phyloP scores from a whole-genome alignment of 1,140 invertebrate genomes.

The Drosophila bifasciata region DNA sequence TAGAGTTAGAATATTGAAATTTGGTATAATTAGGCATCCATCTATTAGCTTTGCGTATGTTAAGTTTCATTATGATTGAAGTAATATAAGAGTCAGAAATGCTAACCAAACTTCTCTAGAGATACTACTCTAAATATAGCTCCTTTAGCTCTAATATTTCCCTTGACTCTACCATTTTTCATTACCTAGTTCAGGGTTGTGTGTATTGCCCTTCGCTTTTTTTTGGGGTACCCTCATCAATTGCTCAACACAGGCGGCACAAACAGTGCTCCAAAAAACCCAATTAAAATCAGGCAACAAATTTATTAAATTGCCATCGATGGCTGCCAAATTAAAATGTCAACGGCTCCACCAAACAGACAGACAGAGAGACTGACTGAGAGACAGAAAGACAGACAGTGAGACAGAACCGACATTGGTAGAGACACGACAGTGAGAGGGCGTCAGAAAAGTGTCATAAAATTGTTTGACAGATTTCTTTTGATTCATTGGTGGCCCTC shows the following conservation, averaged over 20 bases:
- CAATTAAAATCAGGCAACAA: constrained; percentile 66
- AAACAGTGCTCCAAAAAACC: constrained; percentile 32
- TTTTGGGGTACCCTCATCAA: constrained; percentile 31
- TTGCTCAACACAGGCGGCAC: constrained; percentile 65
- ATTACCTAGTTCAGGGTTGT: constrained; percentile 28
- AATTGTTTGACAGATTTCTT: constrained; percentile 77
- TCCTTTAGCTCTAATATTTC: background rate
- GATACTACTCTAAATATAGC: constrained; percentile 13
- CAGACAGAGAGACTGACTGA: background rate
- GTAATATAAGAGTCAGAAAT: background rate
- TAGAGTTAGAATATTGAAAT: too few relatives aligned
- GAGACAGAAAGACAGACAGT: background rate
- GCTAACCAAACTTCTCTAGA: constrained; percentile 1
- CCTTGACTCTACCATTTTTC: constrained; percentile 1
- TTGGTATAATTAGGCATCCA: too few relatives aligned
- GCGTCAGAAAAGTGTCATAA: constrained; percentile 71
- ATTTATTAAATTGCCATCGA: constrained; percentile 80
- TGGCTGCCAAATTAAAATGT: constrained; percentile 81
- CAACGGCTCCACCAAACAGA: constrained; percentile 53
- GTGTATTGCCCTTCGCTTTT: constrained; percentile 45
- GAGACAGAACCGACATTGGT: background rate
- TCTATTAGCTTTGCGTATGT: too few relatives aligned
- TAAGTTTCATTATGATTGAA: too few relatives aligned
- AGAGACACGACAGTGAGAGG: constrained; percentile 5
- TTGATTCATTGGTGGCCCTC: constrained; percentile 61